Evolutionary conservation across 2,797 vertebrate genomes (phyloP).

Genomic region (Tolypeutes matacus): DNA sequence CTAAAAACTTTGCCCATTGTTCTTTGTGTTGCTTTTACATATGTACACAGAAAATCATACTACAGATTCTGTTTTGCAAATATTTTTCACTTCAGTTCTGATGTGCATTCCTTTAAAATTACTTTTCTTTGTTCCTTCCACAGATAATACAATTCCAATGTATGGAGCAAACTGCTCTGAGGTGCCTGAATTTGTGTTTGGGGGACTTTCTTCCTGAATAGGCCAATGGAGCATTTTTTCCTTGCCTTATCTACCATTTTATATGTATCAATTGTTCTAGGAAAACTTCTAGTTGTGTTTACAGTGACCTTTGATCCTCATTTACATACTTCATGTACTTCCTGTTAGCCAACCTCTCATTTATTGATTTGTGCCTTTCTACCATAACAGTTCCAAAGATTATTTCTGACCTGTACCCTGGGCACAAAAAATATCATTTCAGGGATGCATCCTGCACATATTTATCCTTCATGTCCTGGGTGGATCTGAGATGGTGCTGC

Average conservation of each 20-base stretch:
- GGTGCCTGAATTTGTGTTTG: conserved; percentile 57
- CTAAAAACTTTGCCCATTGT: no score
- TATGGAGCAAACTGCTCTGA: conserved; percentile 47
- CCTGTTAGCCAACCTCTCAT: conserved; percentile 66
- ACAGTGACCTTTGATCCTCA: background rate
- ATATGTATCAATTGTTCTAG: conserved; percentile 39
- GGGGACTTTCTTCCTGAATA: conserved; percentile 50
- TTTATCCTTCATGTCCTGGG: no score
- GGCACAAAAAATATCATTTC: no score
- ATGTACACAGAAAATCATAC: no score
- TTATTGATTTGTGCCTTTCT: conserved; percentile 65
- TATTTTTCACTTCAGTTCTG: background rate
- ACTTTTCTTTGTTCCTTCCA: conserved; percentile 22
- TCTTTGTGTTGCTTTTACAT: no score
- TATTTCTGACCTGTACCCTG: no score
- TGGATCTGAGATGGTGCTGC: no score
- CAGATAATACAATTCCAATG: conserved; percentile 48
- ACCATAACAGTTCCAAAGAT: background rate
- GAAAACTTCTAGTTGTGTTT: conserved; percentile 38
- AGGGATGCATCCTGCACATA: no score
- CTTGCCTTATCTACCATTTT: conserved; percentile 33
- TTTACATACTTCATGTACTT: conserved; percentile 64
- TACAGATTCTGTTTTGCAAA: no score
- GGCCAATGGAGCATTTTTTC: conserved; percentile 41
- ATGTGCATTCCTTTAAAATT: background rate